These are phyloP conservation scores for Siderastrea siderea DNA, from an alignment of 92 coral and sea anemone genomes.

Conservation along the genomic window DNA sequence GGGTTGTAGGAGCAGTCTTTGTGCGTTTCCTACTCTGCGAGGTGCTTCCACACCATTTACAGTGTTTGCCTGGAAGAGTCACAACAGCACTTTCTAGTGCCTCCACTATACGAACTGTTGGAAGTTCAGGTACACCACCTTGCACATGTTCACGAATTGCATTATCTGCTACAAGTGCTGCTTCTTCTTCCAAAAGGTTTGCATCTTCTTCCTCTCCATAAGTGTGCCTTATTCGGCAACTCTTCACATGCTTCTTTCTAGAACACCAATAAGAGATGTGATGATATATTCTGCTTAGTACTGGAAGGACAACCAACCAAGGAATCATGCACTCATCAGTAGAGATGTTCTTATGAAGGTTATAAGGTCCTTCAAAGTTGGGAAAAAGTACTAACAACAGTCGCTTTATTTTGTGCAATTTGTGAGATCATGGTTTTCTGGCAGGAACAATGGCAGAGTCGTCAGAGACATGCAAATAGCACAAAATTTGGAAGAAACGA, in stretches of 20 bases:
- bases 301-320: no score
- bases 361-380: no score
- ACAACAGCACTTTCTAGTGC: conserved; percentile 7
- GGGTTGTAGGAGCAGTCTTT: conserved; percentile 55
- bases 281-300: no score
- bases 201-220: conserved; percentile 25
- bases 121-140: neutral
- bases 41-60: conserved; percentile 76
- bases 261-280: neutral
- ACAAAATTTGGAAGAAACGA: conserved; percentile 25
- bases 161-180: neutral
- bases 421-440: no score
- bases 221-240: conserved; percentile 21
- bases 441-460: neutral
- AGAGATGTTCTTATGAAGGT: no score
- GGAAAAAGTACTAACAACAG: no score
- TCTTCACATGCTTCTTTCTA: conserved; percentile 14
- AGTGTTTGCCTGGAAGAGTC: conserved; percentile 50
- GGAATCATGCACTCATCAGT: no score
- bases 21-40: conserved; percentile 63
- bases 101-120: no score
- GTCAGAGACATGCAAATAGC: conserved; percentile 32
- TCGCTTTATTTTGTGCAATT: no score
- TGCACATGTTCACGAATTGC: neutral
- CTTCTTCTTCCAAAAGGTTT: neutral